Conservation (phyloP, 2,888 invertebrate species). For the Craniophora ligustri region DNA sequence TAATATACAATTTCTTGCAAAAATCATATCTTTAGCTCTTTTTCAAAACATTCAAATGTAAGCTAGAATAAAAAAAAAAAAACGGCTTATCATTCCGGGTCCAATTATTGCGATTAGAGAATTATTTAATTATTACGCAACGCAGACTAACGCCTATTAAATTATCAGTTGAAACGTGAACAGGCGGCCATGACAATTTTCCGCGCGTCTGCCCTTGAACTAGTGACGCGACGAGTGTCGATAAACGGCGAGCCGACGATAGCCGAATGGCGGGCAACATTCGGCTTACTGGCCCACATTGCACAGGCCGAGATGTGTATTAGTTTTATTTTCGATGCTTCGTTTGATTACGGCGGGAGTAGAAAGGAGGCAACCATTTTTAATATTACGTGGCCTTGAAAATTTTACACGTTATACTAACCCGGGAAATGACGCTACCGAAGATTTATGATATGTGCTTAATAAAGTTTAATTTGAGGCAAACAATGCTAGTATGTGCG, state of each 20-base stretch:
- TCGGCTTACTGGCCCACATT: slow-evolving; percentile 1
- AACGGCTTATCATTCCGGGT: slow-evolving; percentile 36
- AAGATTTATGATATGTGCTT: background rate
- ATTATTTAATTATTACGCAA: slow-evolving; percentile 54
- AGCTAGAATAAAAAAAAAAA: slow-evolving; percentile 14
- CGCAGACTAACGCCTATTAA: slow-evolving; percentile 35
- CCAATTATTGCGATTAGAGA: slow-evolving; percentile 48
- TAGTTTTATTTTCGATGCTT: slow-evolving; percentile 1
- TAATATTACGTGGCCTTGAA: background rate
- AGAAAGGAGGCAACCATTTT: background rate
- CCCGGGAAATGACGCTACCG: background rate
- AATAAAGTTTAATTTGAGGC: background rate
- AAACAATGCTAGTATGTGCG: background rate
- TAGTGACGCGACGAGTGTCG: slow-evolving; percentile 58
- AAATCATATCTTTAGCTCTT: too few species aligned
- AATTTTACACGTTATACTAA: background rate
- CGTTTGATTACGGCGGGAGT: background rate
- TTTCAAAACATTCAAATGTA: background rate
- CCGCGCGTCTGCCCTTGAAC: slow-evolving; percentile 69
- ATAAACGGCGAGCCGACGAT: slow-evolving; percentile 43
- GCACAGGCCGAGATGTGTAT: slow-evolving; percentile 8
- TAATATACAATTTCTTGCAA: too few species aligned
- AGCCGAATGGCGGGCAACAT: slow-evolving; percentile 8
- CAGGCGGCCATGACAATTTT: slow-evolving; percentile 62
- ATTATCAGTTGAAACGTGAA: slow-evolving; percentile 57